Percentiles rank a stretch among this genome's conserved stretches.
Conservation (phyloP, 2,888 invertebrate genomes). For the Cephus sareptanus region DNA sequence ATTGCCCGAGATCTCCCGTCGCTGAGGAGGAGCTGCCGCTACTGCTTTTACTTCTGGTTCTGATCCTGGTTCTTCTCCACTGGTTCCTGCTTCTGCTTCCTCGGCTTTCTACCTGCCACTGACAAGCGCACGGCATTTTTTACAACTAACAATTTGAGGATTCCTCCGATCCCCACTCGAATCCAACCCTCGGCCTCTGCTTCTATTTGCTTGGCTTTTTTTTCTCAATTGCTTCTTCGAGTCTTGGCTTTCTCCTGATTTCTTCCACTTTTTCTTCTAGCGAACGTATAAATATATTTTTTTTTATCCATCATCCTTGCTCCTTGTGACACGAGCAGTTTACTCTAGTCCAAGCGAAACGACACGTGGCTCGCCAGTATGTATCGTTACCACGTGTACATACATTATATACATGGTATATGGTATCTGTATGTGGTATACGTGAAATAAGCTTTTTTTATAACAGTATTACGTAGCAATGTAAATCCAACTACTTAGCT, state of each 20-base stretch:
- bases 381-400: background rate
- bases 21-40: constrained; percentile 13
- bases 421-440: background rate
- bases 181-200: background rate
- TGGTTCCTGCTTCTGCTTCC: constrained; percentile 11
- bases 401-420: background rate
- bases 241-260: background rate
- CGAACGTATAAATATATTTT: background rate
- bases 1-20: constrained; percentile 42
- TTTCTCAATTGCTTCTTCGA: background rate
- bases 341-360: background rate
- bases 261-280: background rate
- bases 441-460: background rate
- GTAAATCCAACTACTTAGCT: background rate
- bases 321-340: background rate
- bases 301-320: background rate
- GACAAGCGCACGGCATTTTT: constrained; percentile 15
- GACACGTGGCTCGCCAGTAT: background rate
- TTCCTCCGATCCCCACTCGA: background rate
- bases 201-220: background rate
- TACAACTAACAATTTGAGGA: background rate
- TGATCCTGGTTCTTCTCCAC: background rate
- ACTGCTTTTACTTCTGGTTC: constrained; percentile 11
- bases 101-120: constrained; percentile 18
- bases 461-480: background rate